Evolutionary conservation across 2,888 invertebrate genomes (phyloP).

Genomic region (Trichopoda pennipes): DNA sequence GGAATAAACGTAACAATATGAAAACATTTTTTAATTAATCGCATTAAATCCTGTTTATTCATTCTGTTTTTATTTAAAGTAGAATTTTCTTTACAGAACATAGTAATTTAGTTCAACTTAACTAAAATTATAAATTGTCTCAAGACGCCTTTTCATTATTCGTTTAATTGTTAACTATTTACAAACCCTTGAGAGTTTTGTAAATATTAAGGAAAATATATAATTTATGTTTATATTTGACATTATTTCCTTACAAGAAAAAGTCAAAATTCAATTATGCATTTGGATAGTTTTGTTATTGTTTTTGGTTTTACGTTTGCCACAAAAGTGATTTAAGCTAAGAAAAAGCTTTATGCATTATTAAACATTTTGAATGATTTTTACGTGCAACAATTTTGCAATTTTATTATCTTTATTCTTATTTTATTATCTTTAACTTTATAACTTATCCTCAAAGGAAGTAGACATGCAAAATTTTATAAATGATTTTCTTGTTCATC

Average conservation of each 20-base stretch:
- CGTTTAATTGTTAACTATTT: not conserved
- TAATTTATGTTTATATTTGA: not conserved
- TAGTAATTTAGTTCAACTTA: too few relatives aligned
- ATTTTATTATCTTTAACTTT: slow-evolving; percentile 2
- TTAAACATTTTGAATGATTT: slow-evolving; percentile 44
- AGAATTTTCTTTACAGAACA: too few relatives aligned
- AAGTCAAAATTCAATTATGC: slow-evolving; percentile 38
- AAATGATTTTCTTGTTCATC: not conserved
- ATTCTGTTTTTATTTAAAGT: too few relatives aligned
- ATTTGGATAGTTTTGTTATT: not conserved
- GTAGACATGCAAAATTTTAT: not conserved
- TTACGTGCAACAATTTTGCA: slow-evolving; percentile 8
- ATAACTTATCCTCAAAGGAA: slow-evolving; percentile 6
- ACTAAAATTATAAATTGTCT: not conserved
- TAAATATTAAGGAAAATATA: not conserved
- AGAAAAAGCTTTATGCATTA: slow-evolving; percentile 37
- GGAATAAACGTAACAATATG: too few relatives aligned
- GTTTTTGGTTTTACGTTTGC: not conserved
- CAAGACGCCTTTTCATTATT: not conserved
- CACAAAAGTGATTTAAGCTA: not conserved
- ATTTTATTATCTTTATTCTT: not conserved
- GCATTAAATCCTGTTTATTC: too few relatives aligned
- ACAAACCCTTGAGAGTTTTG: not conserved
- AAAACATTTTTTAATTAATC: too few relatives aligned
- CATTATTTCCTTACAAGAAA: slow-evolving; percentile 33